Evolutionary conservation across 2,113 vertebrate species (phyloP).

Genomic region (Phylloscopus whistleri): DNA sequence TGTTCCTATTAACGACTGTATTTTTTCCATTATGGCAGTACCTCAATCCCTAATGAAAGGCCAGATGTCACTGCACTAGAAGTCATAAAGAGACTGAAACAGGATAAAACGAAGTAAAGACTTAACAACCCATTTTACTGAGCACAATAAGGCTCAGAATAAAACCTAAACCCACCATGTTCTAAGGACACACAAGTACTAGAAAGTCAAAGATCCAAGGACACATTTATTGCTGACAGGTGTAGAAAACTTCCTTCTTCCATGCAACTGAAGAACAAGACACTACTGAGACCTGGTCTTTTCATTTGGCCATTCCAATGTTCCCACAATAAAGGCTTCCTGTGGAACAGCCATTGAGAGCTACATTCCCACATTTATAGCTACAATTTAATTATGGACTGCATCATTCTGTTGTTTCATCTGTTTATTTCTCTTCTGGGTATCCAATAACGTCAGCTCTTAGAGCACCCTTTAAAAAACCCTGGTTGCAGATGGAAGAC

Average conservation of each 20-base stretch:
- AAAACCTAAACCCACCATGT: neutral
- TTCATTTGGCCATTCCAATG: neutral
- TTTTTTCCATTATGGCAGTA: neutral
- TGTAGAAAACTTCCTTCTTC: neutral
- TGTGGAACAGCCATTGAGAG: neutral
- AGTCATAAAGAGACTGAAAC: neutral
- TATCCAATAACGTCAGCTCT: neutral
- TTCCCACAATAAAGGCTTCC: neutral
- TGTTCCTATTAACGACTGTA: neutral
- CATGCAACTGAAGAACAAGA: neutral
- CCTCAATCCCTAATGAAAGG: neutral
- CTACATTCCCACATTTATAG: conserved; percentile 11
- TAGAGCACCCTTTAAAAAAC: neutral
- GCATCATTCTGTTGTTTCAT: neutral
- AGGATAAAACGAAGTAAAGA: neutral
- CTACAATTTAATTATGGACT: neutral
- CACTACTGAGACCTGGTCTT: neutral
- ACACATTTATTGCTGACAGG: conserved; percentile 16
- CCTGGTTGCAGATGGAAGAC: neutral
- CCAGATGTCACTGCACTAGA: neutral
- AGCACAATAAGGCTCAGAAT: neutral
- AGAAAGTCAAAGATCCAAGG: neutral
- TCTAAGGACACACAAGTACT: neutral
- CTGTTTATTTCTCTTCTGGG: neutral
- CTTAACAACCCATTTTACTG: conserved; percentile 16